phyloP scores from a whole-genome alignment of 2,797 vertebrate genomes.

The Trachops cirrhosus region DNA sequence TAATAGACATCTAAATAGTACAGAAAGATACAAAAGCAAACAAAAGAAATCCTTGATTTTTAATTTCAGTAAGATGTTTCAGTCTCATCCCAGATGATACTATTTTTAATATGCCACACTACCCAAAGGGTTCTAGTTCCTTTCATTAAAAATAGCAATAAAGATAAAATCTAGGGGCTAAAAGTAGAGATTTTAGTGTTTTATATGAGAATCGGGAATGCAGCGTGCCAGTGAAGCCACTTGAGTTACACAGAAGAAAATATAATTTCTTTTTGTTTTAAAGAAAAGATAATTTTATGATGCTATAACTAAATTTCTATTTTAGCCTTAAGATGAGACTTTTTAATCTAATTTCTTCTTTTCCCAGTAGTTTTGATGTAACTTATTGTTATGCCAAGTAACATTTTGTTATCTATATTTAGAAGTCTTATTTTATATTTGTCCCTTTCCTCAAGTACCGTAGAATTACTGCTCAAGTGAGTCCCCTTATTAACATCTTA shows the following conservation, averaged over 20 bases:
- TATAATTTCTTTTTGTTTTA: not conserved
- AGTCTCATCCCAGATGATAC: not conserved
- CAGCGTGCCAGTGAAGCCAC: not conserved
- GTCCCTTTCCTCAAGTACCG: not conserved
- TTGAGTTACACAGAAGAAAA: not conserved
- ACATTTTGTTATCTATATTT: not conserved
- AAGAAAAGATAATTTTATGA: not conserved
- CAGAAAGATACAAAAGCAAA: not conserved
- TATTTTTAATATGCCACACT: not conserved
- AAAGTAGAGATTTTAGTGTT: not conserved
- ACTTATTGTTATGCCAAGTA: not conserved
- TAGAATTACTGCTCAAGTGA: not conserved
- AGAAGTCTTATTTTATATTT: not conserved
- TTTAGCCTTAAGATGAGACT: not conserved
- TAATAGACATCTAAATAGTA: not conserved
- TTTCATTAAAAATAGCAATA: constrained; percentile 25
- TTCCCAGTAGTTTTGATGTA: not conserved
- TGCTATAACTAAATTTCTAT: not conserved
- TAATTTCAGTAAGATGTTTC: not conserved
- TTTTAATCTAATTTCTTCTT: not conserved
- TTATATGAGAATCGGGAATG: not conserved
- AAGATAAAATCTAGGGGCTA: not conserved
- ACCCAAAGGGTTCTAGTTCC: not conserved
- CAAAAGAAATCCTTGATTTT: not conserved
- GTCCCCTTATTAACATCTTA: not conserved